A percentile compares a stretch with the other conserved stretches of the same genome.
phyloP scores from a whole-genome alignment of 2,113 vertebrate genomes.

The Talpa occidentalis region DNA sequence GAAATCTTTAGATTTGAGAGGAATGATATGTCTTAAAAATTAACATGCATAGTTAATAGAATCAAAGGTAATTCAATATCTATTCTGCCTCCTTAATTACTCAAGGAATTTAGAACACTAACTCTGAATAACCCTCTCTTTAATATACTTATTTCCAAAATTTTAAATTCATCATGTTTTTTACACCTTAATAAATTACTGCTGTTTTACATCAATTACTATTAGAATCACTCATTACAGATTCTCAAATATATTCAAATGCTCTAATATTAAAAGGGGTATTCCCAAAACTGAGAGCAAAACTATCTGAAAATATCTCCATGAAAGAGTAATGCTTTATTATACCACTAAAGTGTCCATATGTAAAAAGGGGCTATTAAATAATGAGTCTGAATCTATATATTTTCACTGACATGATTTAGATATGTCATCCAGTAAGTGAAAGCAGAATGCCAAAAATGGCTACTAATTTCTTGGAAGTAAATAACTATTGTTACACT shows the following conservation, averaged over 20 bases:
- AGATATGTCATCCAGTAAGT: neutral
- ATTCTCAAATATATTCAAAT: neutral
- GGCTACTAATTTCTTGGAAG: neutral
- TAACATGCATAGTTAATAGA: neutral
- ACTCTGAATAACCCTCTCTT: neutral
- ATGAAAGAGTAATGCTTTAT: neutral
- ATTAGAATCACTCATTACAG: neutral
- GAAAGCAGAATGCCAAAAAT: neutral
- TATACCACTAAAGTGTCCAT: neutral
- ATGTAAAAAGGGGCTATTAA: neutral
- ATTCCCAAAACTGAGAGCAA: neutral
- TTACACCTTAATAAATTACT: too few relatives aligned
- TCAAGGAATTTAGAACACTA: neutral
- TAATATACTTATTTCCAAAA: neutral
- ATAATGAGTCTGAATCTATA: neutral
- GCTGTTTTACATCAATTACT: too few relatives aligned
- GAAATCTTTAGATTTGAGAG: neutral
- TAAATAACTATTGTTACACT: neutral
- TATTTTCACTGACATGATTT: neutral
- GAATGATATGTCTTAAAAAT: neutral
- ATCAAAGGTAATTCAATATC: conserved; percentile 17
- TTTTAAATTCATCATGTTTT: neutral
- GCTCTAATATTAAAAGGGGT: neutral
- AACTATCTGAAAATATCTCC: neutral
- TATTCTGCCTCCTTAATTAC: neutral